A percentile compares a stretch with the other conserved stretches of the same genome.
phyloP scores from a whole-genome alignment of 2,113 vertebrate species.

The Parus major region DNA sequence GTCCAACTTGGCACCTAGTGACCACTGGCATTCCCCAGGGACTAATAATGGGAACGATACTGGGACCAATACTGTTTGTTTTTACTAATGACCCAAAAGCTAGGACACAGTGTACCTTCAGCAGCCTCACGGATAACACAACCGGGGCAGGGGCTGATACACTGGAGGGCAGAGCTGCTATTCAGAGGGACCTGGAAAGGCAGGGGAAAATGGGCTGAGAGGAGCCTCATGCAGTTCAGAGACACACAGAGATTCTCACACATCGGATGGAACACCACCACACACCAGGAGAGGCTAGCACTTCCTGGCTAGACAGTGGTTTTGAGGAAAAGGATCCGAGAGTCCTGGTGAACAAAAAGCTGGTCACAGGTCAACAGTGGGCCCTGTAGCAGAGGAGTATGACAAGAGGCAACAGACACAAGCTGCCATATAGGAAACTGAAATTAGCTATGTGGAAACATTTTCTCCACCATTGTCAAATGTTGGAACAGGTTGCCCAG shows the following conservation, averaged over 20 bases:
- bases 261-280: background rate
- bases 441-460: background rate
- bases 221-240: background rate
- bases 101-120: background rate
- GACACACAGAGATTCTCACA: background rate
- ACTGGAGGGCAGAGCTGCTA: background rate
- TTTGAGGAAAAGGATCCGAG: background rate
- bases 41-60: background rate
- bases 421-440: background rate
- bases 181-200: background rate
- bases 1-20: background rate
- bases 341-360: background rate
- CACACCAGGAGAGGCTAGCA: background rate
- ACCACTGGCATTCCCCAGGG: background rate
- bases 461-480: background rate
- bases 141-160: accelerated
- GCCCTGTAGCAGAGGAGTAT: background rate
- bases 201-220: background rate
- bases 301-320: background rate
- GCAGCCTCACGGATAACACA: background rate
- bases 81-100: background rate
- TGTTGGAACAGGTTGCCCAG: background rate
- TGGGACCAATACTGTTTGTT: background rate
- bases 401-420: background rate
- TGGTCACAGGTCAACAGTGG: accelerated